Evolutionary conservation across 2,113 vertebrate genomes (phyloP), one percentile per base, ranked within the genome.

Genomic region (Pitta sordida): DNA sequence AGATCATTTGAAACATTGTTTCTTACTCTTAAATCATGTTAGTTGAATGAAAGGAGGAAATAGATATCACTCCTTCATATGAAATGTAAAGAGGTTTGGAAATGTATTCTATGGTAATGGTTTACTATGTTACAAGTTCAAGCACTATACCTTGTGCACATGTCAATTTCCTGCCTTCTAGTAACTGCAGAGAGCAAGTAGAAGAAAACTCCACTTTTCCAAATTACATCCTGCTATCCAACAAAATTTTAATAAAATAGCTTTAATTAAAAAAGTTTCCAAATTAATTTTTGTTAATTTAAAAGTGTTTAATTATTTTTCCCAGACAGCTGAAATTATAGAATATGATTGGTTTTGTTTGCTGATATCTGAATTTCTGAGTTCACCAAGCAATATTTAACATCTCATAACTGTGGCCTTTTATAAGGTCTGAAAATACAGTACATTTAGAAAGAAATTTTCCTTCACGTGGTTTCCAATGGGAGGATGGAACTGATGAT

Each of bases 1-100:
- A 36, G 7, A 39, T 46, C 1, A 55, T 70, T 82, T 71, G 56
- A 84, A 70, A 20, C 10, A 55, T 86, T 91, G 71, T 77, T 82
- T 65, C 16, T 86, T 70, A 60, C 94, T 91, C 53, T 94, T 89
- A 91, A 89, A 93, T 91, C 10, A 92, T 70, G 89, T 95, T 90
- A 83, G 48, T 92, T 94, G 65, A 90, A 76, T 80, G 39, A 76
- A 59, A 62, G 48, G 80, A 94, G 37, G 74, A 95, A 94, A 84
- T 94, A 55, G 62, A 67, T 93, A 55, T 91, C 75, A 93, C 48
- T 60, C 71, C 94, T 87, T 88, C 39, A 78, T 58, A 71, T 80
- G 56, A 97, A 97, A 94, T 60, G n/a, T 88, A 83, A 91, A 90
- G 48, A 70, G 22, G 34, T 92, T 83, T 91, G 67, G 23, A 96